Conservation (phyloP, 2,888 invertebrate species). For the Caenorhabditis imperialis region DNA sequence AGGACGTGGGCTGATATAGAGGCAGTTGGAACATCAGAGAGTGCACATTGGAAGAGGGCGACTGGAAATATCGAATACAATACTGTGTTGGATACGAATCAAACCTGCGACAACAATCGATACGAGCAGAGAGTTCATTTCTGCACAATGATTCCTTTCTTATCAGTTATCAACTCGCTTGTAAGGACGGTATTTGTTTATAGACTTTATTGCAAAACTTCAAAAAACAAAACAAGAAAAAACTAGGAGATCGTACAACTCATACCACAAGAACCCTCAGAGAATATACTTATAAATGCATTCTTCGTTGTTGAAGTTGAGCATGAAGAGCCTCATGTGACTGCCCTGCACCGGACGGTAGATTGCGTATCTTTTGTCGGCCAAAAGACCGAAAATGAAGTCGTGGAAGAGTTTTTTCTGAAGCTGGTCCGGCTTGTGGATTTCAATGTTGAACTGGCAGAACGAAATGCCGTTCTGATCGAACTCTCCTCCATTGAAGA, state of each 20-base stretch:
- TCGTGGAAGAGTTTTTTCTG: constrained; percentile 51
- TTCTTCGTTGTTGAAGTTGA: constrained; percentile 46
- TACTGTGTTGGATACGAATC: no score
- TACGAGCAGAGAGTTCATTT: no score
- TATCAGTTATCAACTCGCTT: no score
- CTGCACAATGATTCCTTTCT: no score
- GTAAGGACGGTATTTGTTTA: no score
- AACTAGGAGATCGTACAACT: constrained; percentile 23
- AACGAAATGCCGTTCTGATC: constrained; percentile 51
- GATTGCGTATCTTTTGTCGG: constrained; percentile 44
- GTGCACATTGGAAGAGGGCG: no score
- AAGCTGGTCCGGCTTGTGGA: constrained; percentile 43
- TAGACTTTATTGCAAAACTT: no score
- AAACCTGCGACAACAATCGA: no score
- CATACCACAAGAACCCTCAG: background rate
- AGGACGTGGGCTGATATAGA: constrained; percentile 69
- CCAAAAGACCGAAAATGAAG: constrained; percentile 43
- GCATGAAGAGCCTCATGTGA: constrained; percentile 51
- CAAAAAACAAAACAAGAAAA: background rate
- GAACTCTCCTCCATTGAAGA: constrained; percentile 52
- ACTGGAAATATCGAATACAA: no score
- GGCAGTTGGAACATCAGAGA: constrained; percentile 42
- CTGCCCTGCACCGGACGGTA: constrained; percentile 42
- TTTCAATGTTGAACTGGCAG: constrained; percentile 62
- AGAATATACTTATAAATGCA: constrained; percentile 54